Conservation (phyloP, 2,888 invertebrate genomes). For the Octodonta nipae region DNA sequence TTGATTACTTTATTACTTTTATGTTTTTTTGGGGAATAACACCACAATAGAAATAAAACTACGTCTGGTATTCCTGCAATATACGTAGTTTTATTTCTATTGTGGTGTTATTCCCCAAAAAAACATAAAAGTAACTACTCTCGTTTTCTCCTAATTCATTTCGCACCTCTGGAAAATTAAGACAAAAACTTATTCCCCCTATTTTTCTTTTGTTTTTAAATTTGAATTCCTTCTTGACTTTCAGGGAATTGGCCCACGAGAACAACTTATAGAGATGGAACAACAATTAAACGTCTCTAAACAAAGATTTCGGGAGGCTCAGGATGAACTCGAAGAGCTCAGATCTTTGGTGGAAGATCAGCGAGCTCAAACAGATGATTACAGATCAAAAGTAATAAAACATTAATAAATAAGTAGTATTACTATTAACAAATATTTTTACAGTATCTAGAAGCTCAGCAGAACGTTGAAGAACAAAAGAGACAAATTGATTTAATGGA, state of each 20-base stretch:
- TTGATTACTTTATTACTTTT: too few relatives aligned
- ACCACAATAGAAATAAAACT: too few relatives aligned
- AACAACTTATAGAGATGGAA: slow-evolving; percentile 50
- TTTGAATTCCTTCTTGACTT: slow-evolving; percentile 1
- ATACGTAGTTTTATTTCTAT: too few relatives aligned
- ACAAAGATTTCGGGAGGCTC: slow-evolving; percentile 42
- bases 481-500: slow-evolving; percentile 58
- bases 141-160: too few relatives aligned
- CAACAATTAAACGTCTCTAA: slow-evolving; percentile 41
- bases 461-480: slow-evolving; percentile 55
- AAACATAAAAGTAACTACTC: too few relatives aligned
- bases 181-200: too few relatives aligned
- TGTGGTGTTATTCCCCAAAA: too few relatives aligned
- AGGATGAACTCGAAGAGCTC: slow-evolving; percentile 48
- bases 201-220: too few relatives aligned
- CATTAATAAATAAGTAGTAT: too few relatives aligned
- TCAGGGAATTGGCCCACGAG: slow-evolving; percentile 33
- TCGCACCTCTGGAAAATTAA: too few relatives aligned
- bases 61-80: too few relatives aligned
- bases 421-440: slow-evolving; percentile 9
- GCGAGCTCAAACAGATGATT: slow-evolving; percentile 52
- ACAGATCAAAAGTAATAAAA: slow-evolving; percentile 54
- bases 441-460: slow-evolving; percentile 51
- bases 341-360: slow-evolving; percentile 50
- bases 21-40: too few relatives aligned